phyloP scores from a whole-genome alignment of 1,140 invertebrate species.

The Bombyx mandarina region DNA sequence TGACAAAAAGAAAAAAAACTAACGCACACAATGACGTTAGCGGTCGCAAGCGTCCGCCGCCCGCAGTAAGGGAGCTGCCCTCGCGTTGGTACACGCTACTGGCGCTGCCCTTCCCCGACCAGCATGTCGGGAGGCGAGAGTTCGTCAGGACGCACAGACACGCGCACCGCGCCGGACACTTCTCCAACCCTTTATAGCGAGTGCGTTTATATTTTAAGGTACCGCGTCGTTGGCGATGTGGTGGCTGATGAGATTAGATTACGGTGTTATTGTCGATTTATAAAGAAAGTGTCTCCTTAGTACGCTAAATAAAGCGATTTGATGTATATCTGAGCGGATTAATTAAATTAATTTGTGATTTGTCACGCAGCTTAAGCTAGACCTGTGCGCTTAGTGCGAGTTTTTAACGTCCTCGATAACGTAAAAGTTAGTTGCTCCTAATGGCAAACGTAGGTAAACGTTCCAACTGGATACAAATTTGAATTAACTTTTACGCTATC shows the following conservation, averaged over 20 bases:
- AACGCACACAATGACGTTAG: constrained; percentile 14
- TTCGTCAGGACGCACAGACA: constrained; percentile 81
- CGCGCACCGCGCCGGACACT: constrained; percentile 84
- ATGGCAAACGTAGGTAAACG: no score
- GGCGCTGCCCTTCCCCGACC: constrained; percentile 91
- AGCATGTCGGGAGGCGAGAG: constrained; percentile 88
- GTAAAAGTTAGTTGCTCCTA: no score
- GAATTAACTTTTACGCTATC: no score
- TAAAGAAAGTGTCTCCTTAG: no score
- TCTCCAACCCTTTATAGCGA: constrained; percentile 76
- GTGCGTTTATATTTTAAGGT: constrained; percentile 62
- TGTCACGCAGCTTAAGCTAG: no score
- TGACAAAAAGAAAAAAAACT: not conserved
- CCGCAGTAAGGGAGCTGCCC: constrained; percentile 71
- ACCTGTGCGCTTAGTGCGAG: no score
- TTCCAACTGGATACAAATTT: no score
- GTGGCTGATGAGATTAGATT: constrained; percentile 29
- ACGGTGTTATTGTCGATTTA: not conserved
- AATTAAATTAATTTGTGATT: no score
- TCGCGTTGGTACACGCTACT: constrained; percentile 90
- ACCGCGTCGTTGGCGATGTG: constrained; percentile 37
- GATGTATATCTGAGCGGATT: no score
- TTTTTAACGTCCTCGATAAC: no score
- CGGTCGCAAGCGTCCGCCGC: constrained; percentile 42
- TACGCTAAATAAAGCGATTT: no score